Evolutionary conservation across 2,888 invertebrate genomes (phyloP).

Genomic region (Globia sparganii): DNA sequence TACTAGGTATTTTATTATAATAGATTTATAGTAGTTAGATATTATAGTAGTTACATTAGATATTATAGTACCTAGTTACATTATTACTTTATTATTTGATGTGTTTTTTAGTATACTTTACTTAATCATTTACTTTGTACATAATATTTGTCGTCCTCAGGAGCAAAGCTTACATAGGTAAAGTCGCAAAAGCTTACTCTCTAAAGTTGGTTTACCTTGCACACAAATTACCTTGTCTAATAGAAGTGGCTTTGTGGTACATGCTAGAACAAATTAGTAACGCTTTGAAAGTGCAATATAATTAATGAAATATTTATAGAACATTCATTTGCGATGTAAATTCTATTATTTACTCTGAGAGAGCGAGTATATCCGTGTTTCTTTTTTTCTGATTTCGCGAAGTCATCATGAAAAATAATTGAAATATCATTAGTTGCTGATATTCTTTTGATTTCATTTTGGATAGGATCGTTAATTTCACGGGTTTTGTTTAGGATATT

Average conservation of each 20-base stretch:
- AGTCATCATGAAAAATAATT: constrained; percentile 17
- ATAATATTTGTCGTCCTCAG: neutral
- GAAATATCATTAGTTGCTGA: constrained; percentile 9
- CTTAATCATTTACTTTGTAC: neutral
- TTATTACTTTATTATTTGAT: neutral
- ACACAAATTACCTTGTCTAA: constrained; percentile 29
- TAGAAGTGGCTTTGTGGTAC: constrained; percentile 29
- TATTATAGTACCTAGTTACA: no score
- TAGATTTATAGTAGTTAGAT: neutral
- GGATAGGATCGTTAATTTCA: constrained; percentile 22
- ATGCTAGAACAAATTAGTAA: constrained; percentile 12
- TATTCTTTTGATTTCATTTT: constrained; percentile 43
- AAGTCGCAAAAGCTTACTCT: constrained; percentile 17
- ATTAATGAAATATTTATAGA: constrained; percentile 22
- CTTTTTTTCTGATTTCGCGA: neutral
- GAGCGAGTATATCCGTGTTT: neutral
- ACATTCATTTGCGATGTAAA: neutral
- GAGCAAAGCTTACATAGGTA: constrained; percentile 9
- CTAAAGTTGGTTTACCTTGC: constrained; percentile 34
- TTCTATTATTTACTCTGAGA: neutral
- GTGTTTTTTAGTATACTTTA: neutral
- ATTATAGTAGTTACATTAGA: neutral
- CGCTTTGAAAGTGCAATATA: constrained; percentile 15
- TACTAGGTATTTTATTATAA: neutral
- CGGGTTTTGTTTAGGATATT: constrained; percentile 17